A percentile compares a stretch with the other conserved stretches of the same genome.
phyloP scores from a whole-genome alignment of 2,113 vertebrate genomes.

The Haplotaxodon microlepis region DNA sequence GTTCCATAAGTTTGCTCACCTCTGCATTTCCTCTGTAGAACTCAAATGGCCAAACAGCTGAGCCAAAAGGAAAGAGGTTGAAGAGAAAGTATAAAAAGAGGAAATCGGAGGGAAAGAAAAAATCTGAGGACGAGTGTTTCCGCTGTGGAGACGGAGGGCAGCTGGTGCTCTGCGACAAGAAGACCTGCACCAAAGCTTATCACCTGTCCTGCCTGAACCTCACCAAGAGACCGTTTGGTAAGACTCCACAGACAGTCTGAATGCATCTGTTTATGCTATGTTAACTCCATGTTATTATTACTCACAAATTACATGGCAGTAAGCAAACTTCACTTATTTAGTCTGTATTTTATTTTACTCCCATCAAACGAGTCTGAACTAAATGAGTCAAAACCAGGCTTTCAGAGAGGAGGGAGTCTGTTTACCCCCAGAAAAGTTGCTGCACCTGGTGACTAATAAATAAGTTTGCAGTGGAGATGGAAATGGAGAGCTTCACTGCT shows the following conservation, averaged over 20 bases:
- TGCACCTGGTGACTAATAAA: neutral
- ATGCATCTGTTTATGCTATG: neutral
- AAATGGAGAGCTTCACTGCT: rapidly evolving
- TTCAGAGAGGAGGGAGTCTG: neutral
- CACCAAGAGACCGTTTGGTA: conserved; percentile 94
- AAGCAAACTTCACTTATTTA: neutral
- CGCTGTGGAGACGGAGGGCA: conserved; percentile 93
- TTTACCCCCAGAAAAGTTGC: neutral
- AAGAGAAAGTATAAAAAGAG: conserved; percentile 87
- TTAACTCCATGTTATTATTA: neutral
- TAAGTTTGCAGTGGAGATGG: neutral
- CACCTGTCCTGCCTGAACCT: conserved; percentile 91
- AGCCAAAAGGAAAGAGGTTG: conserved; percentile 83
- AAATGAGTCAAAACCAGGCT: neutral
- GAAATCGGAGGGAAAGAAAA: conserved; percentile 65
- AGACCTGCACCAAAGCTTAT: conserved; percentile 93
- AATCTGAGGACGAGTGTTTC: conserved; percentile 94
- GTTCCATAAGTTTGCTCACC: neutral
- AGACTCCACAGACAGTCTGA: neutral
- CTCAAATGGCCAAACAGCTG: conserved; percentile 75
- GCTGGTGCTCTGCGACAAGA: conserved; percentile 89
- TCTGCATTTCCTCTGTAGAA: conserved; percentile 20
- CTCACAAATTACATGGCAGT: neutral
- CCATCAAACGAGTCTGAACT: rapidly evolving
- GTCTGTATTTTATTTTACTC: neutral